Base-by-base conservation (phyloP, 1,140 invertebrate species). In the Chlorops oryzae region DNA sequence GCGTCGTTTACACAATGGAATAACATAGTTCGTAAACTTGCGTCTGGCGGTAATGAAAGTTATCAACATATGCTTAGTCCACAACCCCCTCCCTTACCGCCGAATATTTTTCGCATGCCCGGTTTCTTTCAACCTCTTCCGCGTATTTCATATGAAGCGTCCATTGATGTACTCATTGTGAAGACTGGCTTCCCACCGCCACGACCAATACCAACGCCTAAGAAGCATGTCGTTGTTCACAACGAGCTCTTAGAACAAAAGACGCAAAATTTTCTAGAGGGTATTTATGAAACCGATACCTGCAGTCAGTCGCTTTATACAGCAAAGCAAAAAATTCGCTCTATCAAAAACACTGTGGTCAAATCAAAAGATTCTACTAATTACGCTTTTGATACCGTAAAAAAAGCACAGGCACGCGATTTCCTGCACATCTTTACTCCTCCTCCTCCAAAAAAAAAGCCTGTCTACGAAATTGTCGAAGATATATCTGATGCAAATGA, bases 101-200 rank as follows among this genome's bases (percentile, higher is more conserved):
- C 67, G 10, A 54, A 66, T 43, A 56, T 55, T 50, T 45, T 59
- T 38, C 59, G 64, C 50, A 70, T 72, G 65, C 70, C 70, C 41
- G 69, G 70, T 58, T 72, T 72, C 37, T 70, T 72, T 51, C 59
- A 70, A 61, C 70, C 70, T 53, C 61, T 72, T 51, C 70, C 70
- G 55, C 58, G 57, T 48, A 61, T 72, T 42, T 58, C 67, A 45
- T 72, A 72, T 46, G 70, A 72, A 55, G 68, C 63, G 32, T 63
- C 63, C 47, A 60, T 72, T 40, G 70, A 72, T 59, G 67, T 72
- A 54, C 49, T 70, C 51, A 55, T 72, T 18, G 48, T 68, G 41
- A 68, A 70, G 54, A 50, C 69, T 20, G 52, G 55, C 7, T 65
- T 65, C 39, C 69, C 68, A 42, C 65, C 67, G 18, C 65, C 68